Conservation (phyloP, 2,113 vertebrate species). For the Siniperca knerii region DNA sequence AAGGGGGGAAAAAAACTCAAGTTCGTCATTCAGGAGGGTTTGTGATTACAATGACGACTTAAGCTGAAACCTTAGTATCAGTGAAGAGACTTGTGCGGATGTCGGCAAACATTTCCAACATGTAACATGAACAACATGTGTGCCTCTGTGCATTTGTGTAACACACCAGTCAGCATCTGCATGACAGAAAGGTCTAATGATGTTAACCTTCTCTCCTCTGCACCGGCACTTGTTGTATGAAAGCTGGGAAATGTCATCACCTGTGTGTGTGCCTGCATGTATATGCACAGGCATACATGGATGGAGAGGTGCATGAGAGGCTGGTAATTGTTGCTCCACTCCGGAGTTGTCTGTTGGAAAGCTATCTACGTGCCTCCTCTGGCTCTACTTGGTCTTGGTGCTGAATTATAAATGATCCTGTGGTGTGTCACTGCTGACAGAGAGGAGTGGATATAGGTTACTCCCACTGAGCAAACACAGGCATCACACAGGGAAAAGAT, state of each 20-base stretch:
- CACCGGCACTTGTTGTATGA: not conserved
- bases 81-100: not conserved
- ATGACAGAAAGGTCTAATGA: not conserved
- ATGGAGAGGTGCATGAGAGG: not conserved
- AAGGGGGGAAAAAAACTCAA: not conserved
- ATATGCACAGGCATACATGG: not conserved
- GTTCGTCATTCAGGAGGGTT: slow-evolving; percentile 1
- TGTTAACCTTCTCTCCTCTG: not conserved
- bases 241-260: slow-evolving; percentile 24
- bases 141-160: not conserved
- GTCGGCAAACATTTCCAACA: not conserved
- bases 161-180: not conserved
- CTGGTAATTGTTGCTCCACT: slow-evolving; percentile 47
- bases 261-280: slow-evolving; percentile 13
- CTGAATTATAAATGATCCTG: slow-evolving; percentile 77
- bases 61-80: slow-evolving; percentile 17
- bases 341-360: slow-evolving; percentile 18
- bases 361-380: slow-evolving; percentile 17
- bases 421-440: slow-evolving; percentile 51
- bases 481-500: slow-evolving; percentile 33
- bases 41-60: slow-evolving; percentile 10
- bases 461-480: slow-evolving; percentile 57
- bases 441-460: slow-evolving; percentile 61
- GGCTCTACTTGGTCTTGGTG: slow-evolving; percentile 36
- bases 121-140: not conserved